Percentiles rank a stretch among this genome's conserved stretches.
Conservation (phyloP, 1,140 invertebrate genomes). For the Brachystomella parvula region DNA sequence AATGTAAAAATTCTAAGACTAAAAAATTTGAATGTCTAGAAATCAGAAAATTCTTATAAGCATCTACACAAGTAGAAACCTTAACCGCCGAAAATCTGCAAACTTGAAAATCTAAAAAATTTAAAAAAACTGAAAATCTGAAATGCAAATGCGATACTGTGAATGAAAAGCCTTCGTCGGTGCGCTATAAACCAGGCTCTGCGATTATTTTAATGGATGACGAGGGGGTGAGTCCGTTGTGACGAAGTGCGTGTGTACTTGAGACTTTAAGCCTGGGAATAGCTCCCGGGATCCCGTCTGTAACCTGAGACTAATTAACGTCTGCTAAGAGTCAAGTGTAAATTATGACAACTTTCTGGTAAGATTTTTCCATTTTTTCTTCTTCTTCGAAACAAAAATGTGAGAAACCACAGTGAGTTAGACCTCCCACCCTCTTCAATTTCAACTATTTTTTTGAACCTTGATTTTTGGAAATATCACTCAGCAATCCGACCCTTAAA, state of each 20-base stretch:
- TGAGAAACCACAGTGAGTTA: not conserved
- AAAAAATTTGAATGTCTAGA: no score
- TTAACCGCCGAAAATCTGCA: no score
- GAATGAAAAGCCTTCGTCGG: no score
- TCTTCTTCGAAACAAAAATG: not conserved
- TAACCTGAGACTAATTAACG: conserved; percentile 3
- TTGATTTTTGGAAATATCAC: conserved; percentile 2
- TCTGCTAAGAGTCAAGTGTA: conserved; percentile 8
- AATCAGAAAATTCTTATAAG: no score
- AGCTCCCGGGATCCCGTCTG: not conserved
- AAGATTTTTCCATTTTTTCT: not conserved
- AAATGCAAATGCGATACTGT: no score
- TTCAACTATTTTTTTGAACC: not conserved
- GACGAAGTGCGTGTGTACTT: not conserved
- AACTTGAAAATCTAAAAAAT: no score
- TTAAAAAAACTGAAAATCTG: no score
- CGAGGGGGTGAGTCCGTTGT: not conserved
- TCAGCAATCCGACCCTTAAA: conserved; percentile 1
- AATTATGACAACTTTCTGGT: conserved; percentile 1
- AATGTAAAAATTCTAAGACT: no score
- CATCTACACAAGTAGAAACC: no score
- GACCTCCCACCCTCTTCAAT: conserved; percentile 2
- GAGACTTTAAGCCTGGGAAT: not conserved
- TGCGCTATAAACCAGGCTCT: no score
- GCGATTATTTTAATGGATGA: not conserved